Percentiles rank a stretch among this genome's conserved stretches.
phyloP scores from a whole-genome alignment of 2,113 vertebrate genomes.

The Macaca nemestrina region DNA sequence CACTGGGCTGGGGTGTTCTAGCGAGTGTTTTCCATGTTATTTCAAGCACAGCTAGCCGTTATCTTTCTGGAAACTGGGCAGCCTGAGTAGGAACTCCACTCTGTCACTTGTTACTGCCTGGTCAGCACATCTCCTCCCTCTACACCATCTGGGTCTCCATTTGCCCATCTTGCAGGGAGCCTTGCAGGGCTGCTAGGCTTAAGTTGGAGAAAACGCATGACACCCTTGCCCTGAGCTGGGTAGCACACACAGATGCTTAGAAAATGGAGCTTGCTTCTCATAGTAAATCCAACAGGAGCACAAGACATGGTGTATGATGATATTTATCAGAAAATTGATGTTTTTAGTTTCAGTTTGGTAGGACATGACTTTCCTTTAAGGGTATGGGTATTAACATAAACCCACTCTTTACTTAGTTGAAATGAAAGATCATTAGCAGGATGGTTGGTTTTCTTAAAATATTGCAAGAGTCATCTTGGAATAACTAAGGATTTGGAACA shows the following conservation, averaged over 20 bases:
- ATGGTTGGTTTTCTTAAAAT: background rate
- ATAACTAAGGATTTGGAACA: background rate
- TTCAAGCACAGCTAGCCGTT: too few species aligned
- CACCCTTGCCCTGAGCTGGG: accelerated
- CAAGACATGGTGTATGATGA: background rate
- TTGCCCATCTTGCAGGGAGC: too few species aligned
- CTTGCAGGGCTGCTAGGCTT: background rate
- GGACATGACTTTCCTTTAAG: background rate
- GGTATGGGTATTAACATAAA: background rate
- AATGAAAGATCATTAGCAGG: background rate
- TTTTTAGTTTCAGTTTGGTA: background rate
- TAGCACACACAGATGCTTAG: accelerated
- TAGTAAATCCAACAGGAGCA: too few species aligned
- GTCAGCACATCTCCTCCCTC: background rate
- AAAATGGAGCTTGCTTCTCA: too few species aligned
- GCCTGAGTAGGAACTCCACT: too few species aligned
- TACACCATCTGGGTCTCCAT: background rate
- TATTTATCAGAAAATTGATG: background rate
- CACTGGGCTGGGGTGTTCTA: background rate
- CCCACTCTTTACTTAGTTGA: background rate
- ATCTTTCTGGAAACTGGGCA: too few species aligned
- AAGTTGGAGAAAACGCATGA: background rate
- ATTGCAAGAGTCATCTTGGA: too few species aligned
- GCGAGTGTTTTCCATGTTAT: background rate
- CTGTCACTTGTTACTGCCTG: background rate